Base-by-base conservation (phyloP, 2,113 vertebrate species). In the Apteryx owenii region DNA sequence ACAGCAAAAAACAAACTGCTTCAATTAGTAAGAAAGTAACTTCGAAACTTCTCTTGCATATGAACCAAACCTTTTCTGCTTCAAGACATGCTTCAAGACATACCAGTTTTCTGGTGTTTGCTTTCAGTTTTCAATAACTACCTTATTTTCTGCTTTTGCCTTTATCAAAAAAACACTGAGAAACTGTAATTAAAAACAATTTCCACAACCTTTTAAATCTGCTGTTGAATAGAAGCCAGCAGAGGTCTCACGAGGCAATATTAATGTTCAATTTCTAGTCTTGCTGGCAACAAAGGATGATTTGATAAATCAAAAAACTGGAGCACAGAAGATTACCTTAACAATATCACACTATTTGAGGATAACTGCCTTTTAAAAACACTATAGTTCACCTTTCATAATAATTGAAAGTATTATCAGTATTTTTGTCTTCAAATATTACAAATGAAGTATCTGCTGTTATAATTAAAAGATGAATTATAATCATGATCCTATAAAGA, bases 381-480 rank as follows among this genome's bases (percentile, higher is more conserved):
- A 31, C 0, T 0, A 28, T 33, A 71, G 6, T 4, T 4, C 4
- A n/a, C 70, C 17, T 54, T 66, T 13, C 10, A 17, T 71, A 76
- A 61, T 21, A 56, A 84, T 66, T 81, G 29, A 90, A 90, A 76
- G 9, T 5, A 23, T 36, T 75, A 46, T 38, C 9, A 64, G 9
- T 11, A 38, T 40, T 92, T 93, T 91, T 51, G 3, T 48, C 19
- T 60, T 92, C 31, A 89, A 72, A 81, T n/a, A 79, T 19, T 79
- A 64, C 21, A 56, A 56, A 60, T 5, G 44, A 56, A 70, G 4
- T 60, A 56, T 42, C 25, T 80, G 10, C 10, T 77, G 8, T n/a
- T 80, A 20, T 44, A 87, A 81, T 33, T 69, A 79, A 10, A 62
- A 15, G 91, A 53, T 28, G 12, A 88, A 42, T 8, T 51, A 56